Base-by-base conservation (phyloP, 2,113 vertebrate genomes). In the Lepidothrix coronata region DNA sequence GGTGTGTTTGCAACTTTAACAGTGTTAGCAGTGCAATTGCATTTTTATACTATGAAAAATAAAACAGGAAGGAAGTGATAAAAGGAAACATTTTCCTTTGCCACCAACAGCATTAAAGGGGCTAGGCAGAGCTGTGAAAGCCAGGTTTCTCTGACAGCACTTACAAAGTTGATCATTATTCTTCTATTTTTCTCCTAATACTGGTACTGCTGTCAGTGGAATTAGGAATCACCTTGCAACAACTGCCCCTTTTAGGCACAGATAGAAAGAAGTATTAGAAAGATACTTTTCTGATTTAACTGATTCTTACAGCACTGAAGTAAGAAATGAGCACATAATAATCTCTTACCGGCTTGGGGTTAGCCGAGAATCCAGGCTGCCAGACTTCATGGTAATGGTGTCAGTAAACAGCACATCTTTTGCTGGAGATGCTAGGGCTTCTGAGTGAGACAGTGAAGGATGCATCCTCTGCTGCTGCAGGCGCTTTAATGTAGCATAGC, bases 341-440 rank as follows among this genome's bases (percentile, higher is more conserved):
- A 72, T n/a, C 37, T 86, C 93, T 97, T 97, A 99, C 99, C 99
- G 98, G 98, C 98, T 99, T 71, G 99, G 99, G 8, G 99, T 99
- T n/a, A 99, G 97, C 62, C 99, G 98, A 91, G 99, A 99, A 94
- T 99, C 99, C 96, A 99, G 98, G 97, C 99, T 99, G 93, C 99
- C 99, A 11, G 99, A 99, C 97, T 99, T 99, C 99, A 99, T 99
- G 28, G 99, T 99, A 97, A 99, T 99, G 89, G 99, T 98, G 95
- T 99, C 99, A 8, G 99, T 99, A 91, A 99, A 99, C n/a, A 99
- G 98, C 74, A 99, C 99, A 2, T 99, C 99, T 98, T 99, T 99
- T 89, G 99, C 99, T 21, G 99, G 99, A 33, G 99, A 99, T 44
- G 99, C 99, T 74, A 99, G 97, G 7, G 99, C 99, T 96, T 99